Evolutionary conservation across 2,888 invertebrate species (phyloP), one percentile per base, ranked within the genome.

Genomic region (Heliconius aoede): DNA sequence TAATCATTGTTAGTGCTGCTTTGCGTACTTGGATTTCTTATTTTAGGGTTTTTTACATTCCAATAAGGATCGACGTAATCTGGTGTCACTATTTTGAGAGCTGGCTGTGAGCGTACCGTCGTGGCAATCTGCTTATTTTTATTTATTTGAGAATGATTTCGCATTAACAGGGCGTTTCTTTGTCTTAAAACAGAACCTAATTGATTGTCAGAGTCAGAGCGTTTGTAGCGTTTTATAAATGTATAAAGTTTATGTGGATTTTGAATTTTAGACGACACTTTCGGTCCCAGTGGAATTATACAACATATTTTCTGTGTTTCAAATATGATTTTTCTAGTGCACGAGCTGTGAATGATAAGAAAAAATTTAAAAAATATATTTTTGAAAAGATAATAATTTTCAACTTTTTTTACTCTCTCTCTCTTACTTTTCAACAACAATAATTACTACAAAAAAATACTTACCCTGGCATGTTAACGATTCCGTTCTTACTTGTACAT

Each of bases 61-160:
- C 88, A 91, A 79, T 94, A 94, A 2, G 94, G 94, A 81, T 94
- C 94, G 55, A 85, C 83, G 40, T 91, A 83, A 71, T 88, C 89
- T 24, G 86, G 82, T 55, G 87, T 87, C 4, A 87, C 86, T 69
- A 91, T 87, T 81, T 84, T 86, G 46, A 83, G 83, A 28, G 80
- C 81, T 36, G 80, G 40, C 76, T 81, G 83, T 4, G 79, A 80
- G 80, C 85, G 71, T 24, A 65, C 51, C 26, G 84, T 82, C 24
- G 82, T 80, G 46, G 83, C 80, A 26, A 83, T 77, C 21, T 82
- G 71, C 55, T 83, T 87, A n/a, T 78, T 26, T 79, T 84, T 86
- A 28, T 80, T 79, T 36, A 76, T 79, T 71, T 86, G 83, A 36
- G 82, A 76, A 26, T 86, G 85, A 84, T 83, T 89, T 15, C 86